phyloP scores from a whole-genome alignment of 2,888 invertebrate species.

The Teleiodes luculella region DNA sequence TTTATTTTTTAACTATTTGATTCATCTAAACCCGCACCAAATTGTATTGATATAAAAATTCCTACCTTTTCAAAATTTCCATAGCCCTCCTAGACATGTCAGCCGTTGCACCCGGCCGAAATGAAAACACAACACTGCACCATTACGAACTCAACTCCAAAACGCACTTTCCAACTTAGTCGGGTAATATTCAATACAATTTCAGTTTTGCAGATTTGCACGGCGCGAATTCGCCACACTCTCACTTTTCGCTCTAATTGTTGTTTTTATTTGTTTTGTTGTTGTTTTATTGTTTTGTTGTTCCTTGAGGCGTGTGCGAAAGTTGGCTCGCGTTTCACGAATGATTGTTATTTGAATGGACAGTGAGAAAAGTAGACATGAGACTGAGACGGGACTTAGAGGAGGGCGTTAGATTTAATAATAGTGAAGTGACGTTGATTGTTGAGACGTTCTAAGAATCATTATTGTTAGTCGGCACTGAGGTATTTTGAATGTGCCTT shows the following conservation, averaged over 20 bases:
- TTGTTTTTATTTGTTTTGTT: conserved; percentile 25
- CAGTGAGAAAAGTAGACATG: conserved; percentile 34
- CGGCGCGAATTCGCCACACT: conserved; percentile 9
- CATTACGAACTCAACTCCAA: background rate
- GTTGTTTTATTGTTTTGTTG: conserved; percentile 27
- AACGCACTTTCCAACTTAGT: background rate
- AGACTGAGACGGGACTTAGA: background rate
- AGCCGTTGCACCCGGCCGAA: conserved; percentile 21
- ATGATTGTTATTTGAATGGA: conserved; percentile 32
- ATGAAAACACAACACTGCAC: conserved; percentile 1
- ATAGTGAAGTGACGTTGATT: background rate
- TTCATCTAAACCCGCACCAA: too few species aligned
- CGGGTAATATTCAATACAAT: background rate
- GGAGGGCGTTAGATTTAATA: background rate
- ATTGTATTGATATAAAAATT: background rate
- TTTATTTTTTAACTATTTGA: too few species aligned
- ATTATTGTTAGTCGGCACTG: background rate
- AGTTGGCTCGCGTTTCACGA: conserved; percentile 52
- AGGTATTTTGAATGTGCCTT: background rate
- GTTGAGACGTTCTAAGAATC: background rate
- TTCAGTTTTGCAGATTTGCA: background rate
- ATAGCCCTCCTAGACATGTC: conserved; percentile 47
- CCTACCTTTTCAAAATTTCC: conserved; percentile 53
- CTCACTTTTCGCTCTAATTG: conserved; percentile 22
- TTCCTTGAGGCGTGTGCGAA: conserved; percentile 47